Base-by-base conservation (phyloP, 2,797 vertebrate genomes). In the Sebastes diaconus region DNA sequence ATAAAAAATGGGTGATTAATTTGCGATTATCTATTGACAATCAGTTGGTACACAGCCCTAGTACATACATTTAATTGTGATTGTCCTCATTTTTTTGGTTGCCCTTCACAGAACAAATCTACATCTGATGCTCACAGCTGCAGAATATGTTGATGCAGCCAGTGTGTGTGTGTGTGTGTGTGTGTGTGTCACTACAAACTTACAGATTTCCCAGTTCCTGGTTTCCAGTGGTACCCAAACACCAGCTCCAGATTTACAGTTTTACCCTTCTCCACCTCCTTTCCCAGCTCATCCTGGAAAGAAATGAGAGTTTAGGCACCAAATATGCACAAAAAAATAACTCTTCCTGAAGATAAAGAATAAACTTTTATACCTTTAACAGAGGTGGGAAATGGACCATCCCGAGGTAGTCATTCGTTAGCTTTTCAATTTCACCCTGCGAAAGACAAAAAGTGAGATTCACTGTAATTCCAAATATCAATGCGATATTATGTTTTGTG, bases 181-280 rank as follows among this genome's bases (percentile, higher is more conserved):
- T 30, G 25, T 22, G 24, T 78, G 42, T 63, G 63, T 73, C 14
- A 65, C 32, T 52, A 52, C 27, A 80, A 78, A 90, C 92, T 93
- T 96, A 99, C 98, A 95, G 96, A 93, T 78, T 93, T 94, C 54
- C 97, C 95, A 2, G 75, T 97, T 92, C 97, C 98, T 1, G 97
- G 95, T 94, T 99, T 99, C 95, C 98, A 96, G 92, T 99, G 99
- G 92, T 97, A 99, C 73, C 97, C 98, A 92, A 99, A 99, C 90
- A 99, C 97, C 32, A 99, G 95, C 94, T 99, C 96, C 84, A 96
- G 88, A 81, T 92, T 90, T 13, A 96, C 90, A 2, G 77, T 93
- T 92, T 95, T 96, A 52, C 78, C 91, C 69, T 42, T 80, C 58
- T 90, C 89, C 61, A 91, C 89, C 65, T 93, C 87, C 32, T 93